Evolutionary conservation across 2,113 vertebrate species (phyloP), one percentile per base, ranked within the genome.

Genomic region (Myotis brandtii): DNA sequence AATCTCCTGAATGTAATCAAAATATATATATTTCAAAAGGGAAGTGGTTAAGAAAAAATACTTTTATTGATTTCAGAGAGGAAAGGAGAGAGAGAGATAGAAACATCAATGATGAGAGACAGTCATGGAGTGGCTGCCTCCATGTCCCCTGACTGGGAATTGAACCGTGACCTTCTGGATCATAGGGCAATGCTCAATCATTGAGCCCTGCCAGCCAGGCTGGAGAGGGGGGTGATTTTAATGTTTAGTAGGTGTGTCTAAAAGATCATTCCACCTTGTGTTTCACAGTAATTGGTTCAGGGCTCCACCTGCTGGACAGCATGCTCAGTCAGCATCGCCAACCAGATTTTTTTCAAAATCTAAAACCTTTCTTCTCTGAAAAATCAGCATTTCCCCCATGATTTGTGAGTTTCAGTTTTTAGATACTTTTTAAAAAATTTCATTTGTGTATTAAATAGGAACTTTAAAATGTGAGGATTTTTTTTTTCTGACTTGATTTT

Each of bases 261-360:
- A 7, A n/a, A 30, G 30, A 0, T 1, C 54, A 0, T 1, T 1
- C 20, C 0, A 0, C 5, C n/a, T 7, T 1, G 20, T n/a, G 40
- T 48, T 66, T 75, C 12, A 0, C 79, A 91, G 96, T 91, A 17
- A 43, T 80, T 40, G 95, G 69, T 86, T 70, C 23, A 59, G 83
- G 59, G 69, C 50, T 69, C 93, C 96, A 86, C 95, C 97, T 96
- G 37, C 93, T 93, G 97, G 96, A 80, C 20, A 8, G 9, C 1
- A 17, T 64, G 12, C 12, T 56, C 25, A 37, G 16, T 56, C 25
- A 37, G 16, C 62, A 34, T 64, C 43, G 0, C 93, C 62, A 21
- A n/a, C 7, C 12, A 0, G 88, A 25, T 34, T 89, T 91, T 91
- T 56, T 48, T 56, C 17, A 14, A 70, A 85, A 56, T 46, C 34